Conservation (phyloP, 2,888 invertebrate species). For the Sinodicranocentrus sp. region DNA sequence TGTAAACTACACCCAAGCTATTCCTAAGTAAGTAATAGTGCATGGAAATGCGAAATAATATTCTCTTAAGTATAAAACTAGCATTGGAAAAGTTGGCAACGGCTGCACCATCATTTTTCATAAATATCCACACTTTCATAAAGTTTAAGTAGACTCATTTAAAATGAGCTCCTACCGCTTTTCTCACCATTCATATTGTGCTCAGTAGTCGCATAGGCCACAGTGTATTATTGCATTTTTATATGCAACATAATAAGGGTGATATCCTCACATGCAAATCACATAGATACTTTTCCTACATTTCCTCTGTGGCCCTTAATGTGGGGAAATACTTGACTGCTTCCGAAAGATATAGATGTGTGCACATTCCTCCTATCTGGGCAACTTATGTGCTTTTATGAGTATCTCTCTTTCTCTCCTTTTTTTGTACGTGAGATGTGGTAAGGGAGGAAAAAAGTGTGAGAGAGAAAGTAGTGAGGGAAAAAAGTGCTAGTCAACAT, state of each 20-base stretch:
- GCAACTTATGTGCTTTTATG: not conserved
- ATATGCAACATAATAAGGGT: conserved; percentile 39
- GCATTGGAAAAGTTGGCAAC: conserved; percentile 21
- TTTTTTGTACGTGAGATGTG: not conserved
- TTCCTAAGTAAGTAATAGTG: too few species aligned
- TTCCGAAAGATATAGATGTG: not conserved
- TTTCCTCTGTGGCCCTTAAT: conserved; percentile 22
- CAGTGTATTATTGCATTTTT: conserved; percentile 45
- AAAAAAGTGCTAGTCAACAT: conserved; percentile 12
- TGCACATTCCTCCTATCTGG: too few species aligned
- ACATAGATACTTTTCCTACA: conserved; percentile 25
- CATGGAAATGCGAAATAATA: conserved; percentile 9
- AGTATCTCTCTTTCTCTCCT: not conserved
- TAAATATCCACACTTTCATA: conserved; percentile 36
- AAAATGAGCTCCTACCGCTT: conserved; percentile 25
- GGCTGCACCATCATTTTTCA: conserved; percentile 22
- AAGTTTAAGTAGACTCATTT: conserved; percentile 34
- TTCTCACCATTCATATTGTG: not conserved
- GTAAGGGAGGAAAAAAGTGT: conserved; percentile 1
- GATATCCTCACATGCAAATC: conserved; percentile 51
- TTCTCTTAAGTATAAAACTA: not conserved
- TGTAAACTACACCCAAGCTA: too few species aligned
- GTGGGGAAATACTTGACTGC: conserved; percentile 10
- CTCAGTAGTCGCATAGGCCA: not conserved
- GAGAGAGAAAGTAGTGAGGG: not conserved